These are phyloP conservation scores for Busseola fusca DNA, from an alignment of 2,888 invertebrate genomes.

Conservation along the genomic window DNA sequence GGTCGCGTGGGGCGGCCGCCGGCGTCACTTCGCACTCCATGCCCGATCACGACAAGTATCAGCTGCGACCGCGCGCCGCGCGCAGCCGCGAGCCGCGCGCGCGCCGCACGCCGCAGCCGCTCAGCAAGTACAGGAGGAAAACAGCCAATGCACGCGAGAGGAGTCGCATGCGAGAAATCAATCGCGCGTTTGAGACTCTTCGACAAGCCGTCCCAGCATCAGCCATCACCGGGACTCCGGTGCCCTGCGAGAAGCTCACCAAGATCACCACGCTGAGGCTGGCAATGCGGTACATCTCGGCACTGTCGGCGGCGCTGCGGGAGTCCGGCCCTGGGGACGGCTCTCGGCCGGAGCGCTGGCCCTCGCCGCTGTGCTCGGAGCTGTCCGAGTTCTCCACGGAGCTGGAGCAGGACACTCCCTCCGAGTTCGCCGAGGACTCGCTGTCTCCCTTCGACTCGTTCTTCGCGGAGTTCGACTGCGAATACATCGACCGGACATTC, in stretches of 20 bases:
- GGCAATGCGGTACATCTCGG: constrained; percentile 96
- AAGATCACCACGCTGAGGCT: constrained; percentile 96
- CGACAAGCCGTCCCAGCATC: constrained; percentile 92
- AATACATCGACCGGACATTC: constrained; percentile 85
- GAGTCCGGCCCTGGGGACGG: constrained; percentile 73
- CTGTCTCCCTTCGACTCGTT: constrained; percentile 89
- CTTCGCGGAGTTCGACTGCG: constrained; percentile 87
- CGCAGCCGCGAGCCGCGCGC: constrained; percentile 86
- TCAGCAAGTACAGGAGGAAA: constrained; percentile 96
- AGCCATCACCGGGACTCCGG: constrained; percentile 85
- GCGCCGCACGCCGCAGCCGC: constrained; percentile 91
- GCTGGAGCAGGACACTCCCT: constrained; percentile 84
- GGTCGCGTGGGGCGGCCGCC: constrained; percentile 65
- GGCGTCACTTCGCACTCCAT: constrained; percentile 84
- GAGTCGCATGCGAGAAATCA: constrained; percentile 96
- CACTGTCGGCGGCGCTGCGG: constrained; percentile 91
- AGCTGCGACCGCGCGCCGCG: constrained; percentile 87
- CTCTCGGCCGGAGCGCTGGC: constrained; percentile 79
- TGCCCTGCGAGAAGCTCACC: constrained; percentile 94
- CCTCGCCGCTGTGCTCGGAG: constrained; percentile 86
- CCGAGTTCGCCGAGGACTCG: constrained; percentile 87
- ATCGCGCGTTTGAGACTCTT: constrained; percentile 95
- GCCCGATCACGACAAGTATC: constrained; percentile 88
- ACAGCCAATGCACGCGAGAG: constrained; percentile 97
- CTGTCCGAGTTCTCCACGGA: constrained; percentile 87